These are phyloP conservation scores for Notolepis coatsorum DNA, from an alignment of 2,797 vertebrate genomes.

Conservation along the genomic window DNA sequence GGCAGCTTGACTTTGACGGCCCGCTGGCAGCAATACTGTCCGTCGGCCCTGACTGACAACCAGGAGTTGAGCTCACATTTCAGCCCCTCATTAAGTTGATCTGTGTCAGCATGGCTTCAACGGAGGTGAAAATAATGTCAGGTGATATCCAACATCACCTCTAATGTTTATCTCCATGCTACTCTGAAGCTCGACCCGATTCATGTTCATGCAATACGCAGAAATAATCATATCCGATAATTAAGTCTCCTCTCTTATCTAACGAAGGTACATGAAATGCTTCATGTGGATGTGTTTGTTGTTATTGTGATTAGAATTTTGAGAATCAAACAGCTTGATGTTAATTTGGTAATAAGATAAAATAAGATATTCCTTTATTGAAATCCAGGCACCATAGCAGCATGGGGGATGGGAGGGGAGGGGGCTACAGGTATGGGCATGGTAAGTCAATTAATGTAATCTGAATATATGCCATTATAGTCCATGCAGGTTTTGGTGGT, in stretches of 20 bases:
- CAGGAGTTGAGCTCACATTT: conserved; percentile 56
- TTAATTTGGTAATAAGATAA: no score
- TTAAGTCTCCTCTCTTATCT: neutral
- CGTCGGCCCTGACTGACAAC: conserved; percentile 51
- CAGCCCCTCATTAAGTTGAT: conserved; percentile 54
- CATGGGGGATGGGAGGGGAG: no score
- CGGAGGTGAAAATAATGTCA: conserved; percentile 21
- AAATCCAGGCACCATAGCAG: no score
- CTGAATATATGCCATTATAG: no score
- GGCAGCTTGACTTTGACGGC: conserved; percentile 33
- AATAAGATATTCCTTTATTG: no score
- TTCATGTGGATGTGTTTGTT: neutral
- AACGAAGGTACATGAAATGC: neutral
- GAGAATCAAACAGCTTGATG: no score
- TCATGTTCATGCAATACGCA: neutral
- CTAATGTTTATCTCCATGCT: neutral
- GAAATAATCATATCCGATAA: conserved; percentile 7
- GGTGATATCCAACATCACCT: conserved; percentile 10
- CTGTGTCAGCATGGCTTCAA: conserved; percentile 45
- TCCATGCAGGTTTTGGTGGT: no score
- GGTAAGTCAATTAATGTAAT: no score
- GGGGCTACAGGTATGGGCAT: no score
- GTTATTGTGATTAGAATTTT: no score
- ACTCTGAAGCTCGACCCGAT: conserved; percentile 12
- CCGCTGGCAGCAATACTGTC: conserved; percentile 53